Percentiles rank a stretch among this genome's conserved stretches.
Conservation (phyloP, 2,113 vertebrate species). For the Loxodonta africana region DNA sequence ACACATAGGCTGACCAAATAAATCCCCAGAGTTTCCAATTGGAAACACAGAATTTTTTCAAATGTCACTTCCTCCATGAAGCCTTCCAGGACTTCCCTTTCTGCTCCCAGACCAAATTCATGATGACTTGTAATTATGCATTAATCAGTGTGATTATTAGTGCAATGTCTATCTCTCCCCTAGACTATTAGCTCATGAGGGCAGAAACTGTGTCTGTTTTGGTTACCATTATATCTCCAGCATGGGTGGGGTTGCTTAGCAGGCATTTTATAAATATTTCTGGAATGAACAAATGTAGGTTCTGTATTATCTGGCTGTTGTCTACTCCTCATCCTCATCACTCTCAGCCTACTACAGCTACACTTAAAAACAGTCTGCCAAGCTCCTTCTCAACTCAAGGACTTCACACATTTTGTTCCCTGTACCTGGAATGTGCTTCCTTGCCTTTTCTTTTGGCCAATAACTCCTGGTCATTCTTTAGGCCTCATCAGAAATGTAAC, state of each 20-base stretch:
- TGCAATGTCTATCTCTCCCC: background rate
- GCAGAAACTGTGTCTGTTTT: background rate
- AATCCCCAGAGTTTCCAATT: background rate
- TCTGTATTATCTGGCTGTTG: background rate
- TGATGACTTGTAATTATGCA: background rate
- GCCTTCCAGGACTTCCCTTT: background rate
- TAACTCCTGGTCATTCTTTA: background rate
- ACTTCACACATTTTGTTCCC: background rate
- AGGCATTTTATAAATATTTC: background rate
- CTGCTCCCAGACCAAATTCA: background rate
- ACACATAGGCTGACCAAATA: background rate
- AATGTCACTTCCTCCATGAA: slow-evolving; percentile 10
- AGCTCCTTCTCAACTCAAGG: background rate
- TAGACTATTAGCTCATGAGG: no score
- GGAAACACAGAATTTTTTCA: background rate
- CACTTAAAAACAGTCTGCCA: no score
- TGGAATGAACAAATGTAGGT: background rate
- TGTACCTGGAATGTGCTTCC: background rate
- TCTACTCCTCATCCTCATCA: background rate
- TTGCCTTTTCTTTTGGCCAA: background rate
- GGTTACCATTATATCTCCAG: background rate
- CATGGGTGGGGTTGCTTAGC: background rate
- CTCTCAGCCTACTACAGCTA: background rate
- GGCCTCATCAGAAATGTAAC: background rate
- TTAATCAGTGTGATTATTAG: background rate